Conservation (phyloP, 2,797 vertebrate genomes). For the Rallus crepitans region DNA sequence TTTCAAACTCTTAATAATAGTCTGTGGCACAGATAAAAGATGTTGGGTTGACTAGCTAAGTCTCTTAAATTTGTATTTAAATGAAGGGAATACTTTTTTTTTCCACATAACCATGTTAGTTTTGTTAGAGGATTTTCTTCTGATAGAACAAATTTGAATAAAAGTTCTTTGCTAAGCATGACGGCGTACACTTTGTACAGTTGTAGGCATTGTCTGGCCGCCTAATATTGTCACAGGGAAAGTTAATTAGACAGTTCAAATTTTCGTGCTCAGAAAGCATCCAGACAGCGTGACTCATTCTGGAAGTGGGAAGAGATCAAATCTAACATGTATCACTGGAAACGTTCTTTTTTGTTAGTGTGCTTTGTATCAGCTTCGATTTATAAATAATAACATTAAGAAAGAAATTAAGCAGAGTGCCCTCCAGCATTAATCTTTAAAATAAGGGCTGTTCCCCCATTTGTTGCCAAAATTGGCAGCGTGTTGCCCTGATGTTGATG, state of each 20-base stretch:
- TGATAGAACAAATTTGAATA: slow-evolving; percentile 60
- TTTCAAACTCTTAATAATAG: slow-evolving; percentile 55
- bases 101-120: slow-evolving; percentile 6
- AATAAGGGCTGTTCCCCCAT: background rate
- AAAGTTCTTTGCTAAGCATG: slow-evolving; percentile 57
- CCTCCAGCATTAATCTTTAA: background rate
- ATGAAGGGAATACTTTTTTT: slow-evolving; percentile 35
- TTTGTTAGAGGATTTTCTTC: slow-evolving; percentile 69
- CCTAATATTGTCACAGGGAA: slow-evolving; percentile 32
- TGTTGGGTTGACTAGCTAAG: slow-evolving; percentile 30
- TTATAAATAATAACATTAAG: background rate
- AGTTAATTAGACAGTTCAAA: slow-evolving; percentile 60
- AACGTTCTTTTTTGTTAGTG: background rate
- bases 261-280: slow-evolving; percentile 36
- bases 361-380: background rate
- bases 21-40: slow-evolving; percentile 40
- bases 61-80: slow-evolving; percentile 60
- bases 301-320: slow-evolving; percentile 1
- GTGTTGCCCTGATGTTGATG: background rate
- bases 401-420: background rate
- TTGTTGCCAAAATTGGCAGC: background rate
- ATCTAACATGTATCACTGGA: background rate
- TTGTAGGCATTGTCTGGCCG: slow-evolving; percentile 31
- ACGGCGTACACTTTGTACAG: slow-evolving; percentile 18
- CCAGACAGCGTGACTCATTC: background rate